phyloP scores from a whole-genome alignment of 2,113 vertebrate species.

The Neotoma lepida region DNA sequence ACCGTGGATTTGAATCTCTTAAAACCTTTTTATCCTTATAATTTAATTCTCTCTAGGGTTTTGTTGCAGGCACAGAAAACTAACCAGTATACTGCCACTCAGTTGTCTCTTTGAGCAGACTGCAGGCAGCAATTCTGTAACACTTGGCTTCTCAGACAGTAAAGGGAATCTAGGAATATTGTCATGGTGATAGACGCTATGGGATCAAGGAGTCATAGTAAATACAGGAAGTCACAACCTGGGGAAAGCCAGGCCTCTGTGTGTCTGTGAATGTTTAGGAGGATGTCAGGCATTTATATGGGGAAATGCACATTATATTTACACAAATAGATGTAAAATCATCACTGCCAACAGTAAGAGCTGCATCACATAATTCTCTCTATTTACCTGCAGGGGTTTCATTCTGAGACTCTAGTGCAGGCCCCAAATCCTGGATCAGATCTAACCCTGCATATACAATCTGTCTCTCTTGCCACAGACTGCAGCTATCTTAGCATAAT shows the following conservation, averaged over 20 bases:
- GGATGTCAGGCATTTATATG: background rate
- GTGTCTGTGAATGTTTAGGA: background rate
- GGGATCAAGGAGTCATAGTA: background rate
- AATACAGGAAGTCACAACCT: background rate
- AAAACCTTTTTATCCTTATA: background rate
- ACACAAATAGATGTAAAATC: background rate
- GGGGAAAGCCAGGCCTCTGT: background rate
- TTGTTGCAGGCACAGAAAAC: background rate
- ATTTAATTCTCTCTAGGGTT: background rate
- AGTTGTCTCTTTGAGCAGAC: background rate
- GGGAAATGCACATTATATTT: background rate
- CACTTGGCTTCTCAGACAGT: background rate
- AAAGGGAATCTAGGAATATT: no score
- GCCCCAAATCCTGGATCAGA: background rate
- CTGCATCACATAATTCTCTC: background rate
- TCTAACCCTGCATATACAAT: background rate
- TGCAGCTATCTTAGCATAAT: background rate
- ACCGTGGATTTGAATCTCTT: background rate
- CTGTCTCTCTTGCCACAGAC: background rate
- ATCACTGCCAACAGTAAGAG: background rate
- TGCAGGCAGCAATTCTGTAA: background rate
- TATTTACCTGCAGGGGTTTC: no score
- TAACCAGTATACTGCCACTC: background rate
- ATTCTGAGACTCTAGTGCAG: background rate
- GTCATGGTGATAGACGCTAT: background rate